Base-by-base conservation (phyloP, 2,113 vertebrate species). In the Rhineura floridana region DNA sequence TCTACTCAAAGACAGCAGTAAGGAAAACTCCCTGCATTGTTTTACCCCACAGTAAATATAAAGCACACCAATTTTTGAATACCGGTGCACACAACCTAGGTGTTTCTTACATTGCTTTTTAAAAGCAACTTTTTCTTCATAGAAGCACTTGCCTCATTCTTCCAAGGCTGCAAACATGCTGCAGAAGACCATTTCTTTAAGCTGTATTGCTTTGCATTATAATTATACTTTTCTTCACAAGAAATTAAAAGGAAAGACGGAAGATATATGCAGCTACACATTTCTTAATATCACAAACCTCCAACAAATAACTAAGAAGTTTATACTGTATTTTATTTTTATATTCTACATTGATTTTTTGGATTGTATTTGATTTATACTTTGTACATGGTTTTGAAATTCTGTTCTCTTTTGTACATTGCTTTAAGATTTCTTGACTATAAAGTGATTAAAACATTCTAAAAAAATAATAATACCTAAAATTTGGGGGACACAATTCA, bases 151-250 rank as follows among this genome's bases (percentile, higher is more conserved):
- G 13, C 23, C 50, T 73, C 13, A 73, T 19, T 21, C 25, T 44
- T 33, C 33, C 4, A 70, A 55, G n/a, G 15, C 36, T 28, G 6
- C 48, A 73, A 30, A 72, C 36, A 55, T 36, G 10, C 6, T 8
- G 7, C 2, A 70, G 46, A 72, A 55, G 17, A 72, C 5, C n/a
- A 13, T 81, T 42, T 1, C 1, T 21, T 52, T 67, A 79, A 10
- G 7, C 46, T 82, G 81, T 86, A 80, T 33, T 42, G 65, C 42
- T 86, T 59, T 81, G 42, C 62, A 87, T 62, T 91, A n/a, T 0
- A 25, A 39, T 69, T 36, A 55, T 28, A 39, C 2, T 39, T 17
- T 84, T 72, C n/a, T 36, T 73, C 83, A 36, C 36, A 72, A 46
- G 21, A 69, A 84, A 84, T 36, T 52, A 39, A 17, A 84, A 28